Evolutionary conservation across 2,888 invertebrate genomes (phyloP).

Genomic region (Diarsia brunnea): DNA sequence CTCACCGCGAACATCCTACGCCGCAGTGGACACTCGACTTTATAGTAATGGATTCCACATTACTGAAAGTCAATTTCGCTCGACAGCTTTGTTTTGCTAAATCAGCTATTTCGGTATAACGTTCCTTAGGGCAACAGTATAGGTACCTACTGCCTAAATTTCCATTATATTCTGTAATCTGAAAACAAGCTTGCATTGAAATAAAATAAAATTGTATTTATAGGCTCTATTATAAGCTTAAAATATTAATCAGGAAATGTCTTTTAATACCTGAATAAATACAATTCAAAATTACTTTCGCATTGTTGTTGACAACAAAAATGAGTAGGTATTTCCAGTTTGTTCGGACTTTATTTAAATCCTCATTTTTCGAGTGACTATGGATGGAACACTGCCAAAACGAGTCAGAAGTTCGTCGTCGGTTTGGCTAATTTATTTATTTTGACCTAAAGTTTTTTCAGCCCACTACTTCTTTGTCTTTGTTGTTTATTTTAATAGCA

Average conservation of each 20-base stretch:
- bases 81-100: slow-evolving; percentile 35
- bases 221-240: neutral
- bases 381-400: slow-evolving; percentile 65
- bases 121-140: neutral
- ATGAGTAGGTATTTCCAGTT: slow-evolving; percentile 19
- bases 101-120: slow-evolving; percentile 36
- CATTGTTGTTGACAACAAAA: slow-evolving; percentile 23
- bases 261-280: neutral
- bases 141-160: slow-evolving; percentile 7
- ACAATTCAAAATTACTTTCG: slow-evolving; percentile 5
- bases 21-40: slow-evolving; percentile 1
- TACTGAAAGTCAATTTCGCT: slow-evolving; percentile 32
- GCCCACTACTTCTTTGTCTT: slow-evolving; percentile 27
- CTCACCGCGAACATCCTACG: neutral
- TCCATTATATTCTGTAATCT: slow-evolving; percentile 9
- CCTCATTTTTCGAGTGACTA: slow-evolving; percentile 43
- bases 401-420: slow-evolving; percentile 40
- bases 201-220: neutral
- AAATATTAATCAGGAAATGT: neutral
- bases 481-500: slow-evolving; percentile 28
- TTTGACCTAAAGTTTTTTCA: slow-evolving; percentile 34
- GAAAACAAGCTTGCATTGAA: neutral
- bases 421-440: slow-evolving; percentile 50
- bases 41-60: slow-evolving; percentile 25
- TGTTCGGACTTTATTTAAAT: slow-evolving; percentile 36